A percentile compares a stretch with the other conserved stretches of the same genome.
Evolutionary conservation across 2,888 invertebrate genomes (phyloP).

Genomic region (Dinocampus coccinellae): DNA sequence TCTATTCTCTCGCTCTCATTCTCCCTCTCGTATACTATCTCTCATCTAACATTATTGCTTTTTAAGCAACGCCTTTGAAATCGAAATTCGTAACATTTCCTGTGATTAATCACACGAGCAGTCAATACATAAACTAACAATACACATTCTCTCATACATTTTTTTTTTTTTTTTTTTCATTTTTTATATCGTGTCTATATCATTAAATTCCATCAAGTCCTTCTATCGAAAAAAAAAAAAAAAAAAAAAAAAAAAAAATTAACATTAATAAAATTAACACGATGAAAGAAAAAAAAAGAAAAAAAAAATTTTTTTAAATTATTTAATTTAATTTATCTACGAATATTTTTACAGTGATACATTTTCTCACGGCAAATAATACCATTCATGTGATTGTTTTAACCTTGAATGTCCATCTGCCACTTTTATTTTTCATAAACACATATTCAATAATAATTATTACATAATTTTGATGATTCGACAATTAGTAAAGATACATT

Average conservation of each 20-base stretch:
- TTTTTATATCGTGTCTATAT: background rate
- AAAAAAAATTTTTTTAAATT: too few relatives aligned
- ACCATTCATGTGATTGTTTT: background rate
- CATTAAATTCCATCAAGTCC: background rate
- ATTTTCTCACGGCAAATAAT: background rate
- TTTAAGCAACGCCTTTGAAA: conserved; percentile 31
- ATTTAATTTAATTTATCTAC: background rate
- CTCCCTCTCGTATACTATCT: conserved; percentile 40
- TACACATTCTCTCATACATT: background rate
- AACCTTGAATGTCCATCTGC: background rate
- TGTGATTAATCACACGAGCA: conserved; percentile 43
- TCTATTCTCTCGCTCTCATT: conserved; percentile 45
- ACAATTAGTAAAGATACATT: too few relatives aligned
- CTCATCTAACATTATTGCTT: conserved; percentile 15
- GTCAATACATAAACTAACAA: background rate
- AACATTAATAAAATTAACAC: background rate
- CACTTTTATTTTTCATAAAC: background rate
- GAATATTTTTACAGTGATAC: background rate
- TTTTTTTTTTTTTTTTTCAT: too few relatives aligned
- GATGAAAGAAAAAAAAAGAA: background rate
- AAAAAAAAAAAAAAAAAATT: background rate
- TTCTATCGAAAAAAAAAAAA: background rate
- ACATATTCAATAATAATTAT: background rate
- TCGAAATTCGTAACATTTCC: conserved; percentile 44
- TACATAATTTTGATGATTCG: background rate